These are phyloP conservation scores for Euthynnus affinis DNA, from an alignment of 2,797 vertebrate genomes.

Conservation along the genomic window DNA sequence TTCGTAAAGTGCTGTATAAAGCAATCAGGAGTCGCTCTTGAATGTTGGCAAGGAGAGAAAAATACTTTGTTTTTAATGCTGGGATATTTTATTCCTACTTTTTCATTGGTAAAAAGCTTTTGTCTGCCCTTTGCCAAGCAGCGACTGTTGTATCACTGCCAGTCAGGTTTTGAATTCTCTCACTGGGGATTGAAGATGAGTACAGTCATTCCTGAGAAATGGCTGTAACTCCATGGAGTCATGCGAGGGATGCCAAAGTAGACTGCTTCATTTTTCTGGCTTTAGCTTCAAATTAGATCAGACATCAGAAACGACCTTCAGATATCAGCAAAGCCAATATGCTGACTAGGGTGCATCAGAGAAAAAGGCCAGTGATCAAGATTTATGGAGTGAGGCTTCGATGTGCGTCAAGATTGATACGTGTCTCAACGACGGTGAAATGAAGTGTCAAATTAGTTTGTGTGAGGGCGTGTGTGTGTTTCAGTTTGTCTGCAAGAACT, in stretches of 20 bases:
- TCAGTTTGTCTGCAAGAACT: conserved; percentile 34
- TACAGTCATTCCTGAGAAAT: conserved; percentile 56
- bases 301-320: conserved; percentile 79
- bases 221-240: conserved; percentile 34
- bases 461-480: conserved; percentile 24
- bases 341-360: conserved; percentile 66
- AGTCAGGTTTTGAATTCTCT: conserved; percentile 59
- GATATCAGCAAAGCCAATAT: conserved; percentile 65
- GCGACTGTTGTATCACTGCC: conserved; percentile 62
- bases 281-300: conserved; percentile 78
- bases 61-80: conserved; percentile 64
- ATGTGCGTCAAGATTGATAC: conserved; percentile 66
- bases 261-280: conserved; percentile 72
- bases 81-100: conserved; percentile 67
- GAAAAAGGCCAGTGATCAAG: conserved; percentile 70
- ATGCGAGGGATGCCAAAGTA: conserved; percentile 56
- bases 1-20: conserved; percentile 79
- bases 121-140: conserved; percentile 73
- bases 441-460: conserved; percentile 75
- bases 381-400: conserved; percentile 74
- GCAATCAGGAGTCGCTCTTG: conserved; percentile 75
- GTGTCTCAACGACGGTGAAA: conserved; percentile 73
- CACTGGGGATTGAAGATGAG: conserved; percentile 63
- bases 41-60: conserved; percentile 69
- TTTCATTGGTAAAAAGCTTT: conserved; percentile 80